Evolutionary conservation across 92 coral and sea anemone species (phyloP).

Genomic region (Siderastrea siderea): DNA sequence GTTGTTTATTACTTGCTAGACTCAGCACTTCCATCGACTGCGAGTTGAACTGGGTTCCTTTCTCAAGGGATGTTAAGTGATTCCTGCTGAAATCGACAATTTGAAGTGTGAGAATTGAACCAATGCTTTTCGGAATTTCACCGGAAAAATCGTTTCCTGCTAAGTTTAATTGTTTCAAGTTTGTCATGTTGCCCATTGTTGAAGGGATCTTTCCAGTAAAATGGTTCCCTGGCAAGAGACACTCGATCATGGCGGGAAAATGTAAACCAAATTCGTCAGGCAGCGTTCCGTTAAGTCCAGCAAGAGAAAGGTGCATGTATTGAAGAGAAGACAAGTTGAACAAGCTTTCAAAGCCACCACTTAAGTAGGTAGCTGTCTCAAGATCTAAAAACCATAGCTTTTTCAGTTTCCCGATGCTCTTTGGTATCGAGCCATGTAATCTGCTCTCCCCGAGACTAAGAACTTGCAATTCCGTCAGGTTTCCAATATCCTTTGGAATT

Average conservation of each 20-base stretch:
- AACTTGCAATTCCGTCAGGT: constrained; percentile 82
- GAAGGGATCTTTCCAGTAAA: constrained; percentile 69
- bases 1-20: constrained; percentile 58
- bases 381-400: constrained; percentile 87
- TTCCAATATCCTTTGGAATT: constrained; percentile 81
- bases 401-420: constrained; percentile 71
- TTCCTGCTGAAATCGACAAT: constrained; percentile 71
- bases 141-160: constrained; percentile 71
- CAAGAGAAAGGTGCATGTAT: constrained; percentile 72
- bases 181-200: constrained; percentile 65
- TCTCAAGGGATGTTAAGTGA: constrained; percentile 53
- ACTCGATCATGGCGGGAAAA: constrained; percentile 76
- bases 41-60: constrained; percentile 62
- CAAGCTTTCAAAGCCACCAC: constrained; percentile 63
- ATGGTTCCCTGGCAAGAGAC: constrained; percentile 71
- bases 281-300: constrained; percentile 70
- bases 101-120: constrained; percentile 45
- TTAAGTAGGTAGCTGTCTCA: constrained; percentile 49
- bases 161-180: constrained; percentile 56
- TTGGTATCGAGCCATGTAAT: constrained; percentile 74
- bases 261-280: constrained; percentile 76
- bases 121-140: constrained; percentile 63
- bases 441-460: constrained; percentile 80
- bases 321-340: constrained; percentile 61
- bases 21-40: constrained; percentile 57